Percentiles rank a stretch among this genome's conserved stretches.
Evolutionary conservation across 2,888 invertebrate species (phyloP).

Genomic region (Monopis laevigella): DNA sequence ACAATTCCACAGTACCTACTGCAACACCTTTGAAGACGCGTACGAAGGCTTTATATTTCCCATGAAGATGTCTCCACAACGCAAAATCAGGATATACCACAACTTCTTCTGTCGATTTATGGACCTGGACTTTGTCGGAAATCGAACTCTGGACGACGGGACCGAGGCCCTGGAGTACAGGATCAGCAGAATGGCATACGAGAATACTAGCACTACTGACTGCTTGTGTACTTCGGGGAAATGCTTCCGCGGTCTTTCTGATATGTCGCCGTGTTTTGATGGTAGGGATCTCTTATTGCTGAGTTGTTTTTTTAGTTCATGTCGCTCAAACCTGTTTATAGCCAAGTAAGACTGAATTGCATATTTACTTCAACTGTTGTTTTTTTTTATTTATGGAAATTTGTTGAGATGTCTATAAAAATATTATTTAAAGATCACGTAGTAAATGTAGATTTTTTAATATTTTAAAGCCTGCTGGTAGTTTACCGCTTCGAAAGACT

Average conservation of each 20-base stretch:
- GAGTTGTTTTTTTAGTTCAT: no score
- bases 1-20: slow-evolving; percentile 63
- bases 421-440: no score
- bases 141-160: slow-evolving; percentile 39
- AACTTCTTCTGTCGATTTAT: slow-evolving; percentile 80
- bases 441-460: no score
- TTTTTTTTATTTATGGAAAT: no score
- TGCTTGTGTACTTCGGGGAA: slow-evolving; percentile 68
- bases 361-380: no score
- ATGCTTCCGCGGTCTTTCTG: slow-evolving; percentile 71
- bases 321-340: no score
- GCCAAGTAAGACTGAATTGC: no score
- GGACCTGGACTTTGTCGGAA: slow-evolving; percentile 37
- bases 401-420: no score
- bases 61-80: slow-evolving; percentile 56
- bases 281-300: no score
- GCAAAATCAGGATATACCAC: slow-evolving; percentile 71
- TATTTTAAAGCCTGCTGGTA: no score
- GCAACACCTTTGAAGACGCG: slow-evolving; percentile 73
- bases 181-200: slow-evolving; percentile 69
- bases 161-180: slow-evolving; percentile 69
- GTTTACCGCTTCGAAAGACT: not conserved
- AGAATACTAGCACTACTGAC: slow-evolving; percentile 67
- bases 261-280: slow-evolving; percentile 76
- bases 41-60: slow-evolving; percentile 81